Evolutionary conservation across 2,888 invertebrate species (phyloP), one percentile per base, ranked within the genome.

Genomic region (Tribolium freemani): DNA sequence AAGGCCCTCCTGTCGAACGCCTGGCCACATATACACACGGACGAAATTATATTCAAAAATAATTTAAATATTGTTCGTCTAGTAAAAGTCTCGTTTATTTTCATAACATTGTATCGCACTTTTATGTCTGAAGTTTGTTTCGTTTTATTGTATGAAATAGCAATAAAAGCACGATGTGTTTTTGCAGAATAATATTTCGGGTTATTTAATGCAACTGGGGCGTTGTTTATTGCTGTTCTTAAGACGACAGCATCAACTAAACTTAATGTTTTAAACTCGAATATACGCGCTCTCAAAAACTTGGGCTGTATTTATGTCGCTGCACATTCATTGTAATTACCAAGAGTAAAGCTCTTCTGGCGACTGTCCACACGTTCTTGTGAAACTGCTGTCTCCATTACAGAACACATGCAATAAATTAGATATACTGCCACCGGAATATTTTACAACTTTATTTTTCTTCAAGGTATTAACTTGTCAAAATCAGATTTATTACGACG

Each of bases 331-430:
- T 83, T 83, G 83, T 84, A 83, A 84, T 84, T 84, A 83, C 82
- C 78, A 78, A 78, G 80, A 76, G 79, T 78, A 79, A 81, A 82
- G 83, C 83, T 82, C 82, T 84, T 83, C 83, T 84, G 84, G 84
- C 84, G 83, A 83, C 82, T 83, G 83, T 84, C 84, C 84, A 84
- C 84, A 84, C 84, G 84, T 84, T 83, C 83, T 83, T 82, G 76
- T 77, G 79, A 81, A 83, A 82, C 82, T 83, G 81, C 82, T 83
- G 83, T 84, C 82, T 84, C 83, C 81, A 83, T 83, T 83, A 82
- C 82, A 80, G 78, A 81, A 83, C 83, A 83, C 83, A 83, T 81
- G 79, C 82, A 75, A 83, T 84, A 84, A 83, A 84, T 83, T 84
- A 79, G 72, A 75, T 78, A 74, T 79, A 77, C 76, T 77, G 79